Conservation (phyloP, 2,888 invertebrate species). For the Barypeithes pellucidus region DNA sequence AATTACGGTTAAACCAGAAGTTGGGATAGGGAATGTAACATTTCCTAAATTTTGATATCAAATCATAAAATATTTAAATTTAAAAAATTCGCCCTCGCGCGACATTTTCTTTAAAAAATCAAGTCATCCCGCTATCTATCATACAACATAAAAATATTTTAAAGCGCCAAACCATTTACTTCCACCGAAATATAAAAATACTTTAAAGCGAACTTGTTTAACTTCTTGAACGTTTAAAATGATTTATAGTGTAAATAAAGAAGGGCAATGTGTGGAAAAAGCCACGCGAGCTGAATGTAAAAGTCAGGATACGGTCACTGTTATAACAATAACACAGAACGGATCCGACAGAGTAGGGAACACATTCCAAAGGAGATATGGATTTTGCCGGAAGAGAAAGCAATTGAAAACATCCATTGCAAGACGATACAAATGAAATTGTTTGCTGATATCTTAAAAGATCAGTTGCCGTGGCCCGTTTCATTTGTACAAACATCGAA, state of each 20-base stretch:
- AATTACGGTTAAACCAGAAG: too few species aligned
- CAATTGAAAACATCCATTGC: conserved; percentile 25
- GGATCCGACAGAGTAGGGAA: conserved; percentile 39
- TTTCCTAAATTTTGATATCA: too few species aligned
- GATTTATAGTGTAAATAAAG: conserved; percentile 54
- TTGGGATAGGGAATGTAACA: too few species aligned
- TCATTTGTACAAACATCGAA: conserved; percentile 10
- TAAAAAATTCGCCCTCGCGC: too few species aligned
- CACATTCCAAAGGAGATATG: conserved; percentile 44
- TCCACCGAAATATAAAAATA: conserved; percentile 8
- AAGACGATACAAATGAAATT: conserved; percentile 38
- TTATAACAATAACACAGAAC: conserved; percentile 51
- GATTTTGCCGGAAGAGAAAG: conserved; percentile 42
- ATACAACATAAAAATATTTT: background rate
- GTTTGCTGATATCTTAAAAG: conserved; percentile 39
- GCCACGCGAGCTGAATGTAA: conserved; percentile 49
- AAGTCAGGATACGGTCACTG: conserved; percentile 45
- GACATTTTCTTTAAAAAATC: too few species aligned
- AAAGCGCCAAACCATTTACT: background rate
- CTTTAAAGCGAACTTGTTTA: conserved; percentile 9
- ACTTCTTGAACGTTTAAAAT: conserved; percentile 38
- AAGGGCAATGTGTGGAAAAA: conserved; percentile 54
- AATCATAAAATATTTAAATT: too few species aligned
- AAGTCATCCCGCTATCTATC: too few species aligned
- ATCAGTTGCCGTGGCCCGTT: conserved; percentile 19